These are phyloP conservation scores for Melolontha melolontha DNA, from an alignment of 2,888 invertebrate species.

Conservation along the genomic window DNA sequence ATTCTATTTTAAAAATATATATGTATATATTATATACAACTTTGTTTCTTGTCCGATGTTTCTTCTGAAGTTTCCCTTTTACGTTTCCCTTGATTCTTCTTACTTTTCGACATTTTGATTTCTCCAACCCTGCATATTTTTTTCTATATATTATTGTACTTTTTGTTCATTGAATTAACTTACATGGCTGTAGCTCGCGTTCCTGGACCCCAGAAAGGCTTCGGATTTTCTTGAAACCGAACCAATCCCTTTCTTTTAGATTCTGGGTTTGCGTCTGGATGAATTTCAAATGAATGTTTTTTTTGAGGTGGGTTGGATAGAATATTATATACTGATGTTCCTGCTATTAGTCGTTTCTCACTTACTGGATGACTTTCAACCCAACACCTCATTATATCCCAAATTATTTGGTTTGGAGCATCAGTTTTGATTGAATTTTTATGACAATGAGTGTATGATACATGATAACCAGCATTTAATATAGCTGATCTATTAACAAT, in stretches of 20 bases:
- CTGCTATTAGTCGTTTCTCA: conserved; percentile 69
- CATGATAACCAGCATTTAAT: conserved; percentile 88
- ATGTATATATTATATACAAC: conserved; percentile 6
- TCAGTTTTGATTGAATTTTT: conserved; percentile 92
- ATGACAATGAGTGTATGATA: conserved; percentile 92
- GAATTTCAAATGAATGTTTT: conserved; percentile 68
- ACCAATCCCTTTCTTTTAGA: conserved; percentile 80
- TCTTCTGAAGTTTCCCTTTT: conserved; percentile 59
- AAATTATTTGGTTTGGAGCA: conserved; percentile 86
- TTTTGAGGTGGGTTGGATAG: conserved; percentile 68
- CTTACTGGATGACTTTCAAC: conserved; percentile 76
- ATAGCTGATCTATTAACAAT: conserved; percentile 82
- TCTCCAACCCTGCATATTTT: conserved; percentile 69
- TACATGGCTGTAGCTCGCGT: conserved; percentile 82
- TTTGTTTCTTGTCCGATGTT: conserved; percentile 1
- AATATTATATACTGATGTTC: conserved; percentile 69
- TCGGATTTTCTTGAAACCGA: conserved; percentile 89
- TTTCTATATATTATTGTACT: conserved; percentile 7
- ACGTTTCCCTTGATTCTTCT: conserved; percentile 77
- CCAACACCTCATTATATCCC: conserved; percentile 94
- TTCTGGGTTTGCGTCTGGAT: conserved; percentile 82
- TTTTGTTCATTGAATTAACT: conserved; percentile 46
- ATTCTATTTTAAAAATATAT: neutral
- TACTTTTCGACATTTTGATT: conserved; percentile 72
- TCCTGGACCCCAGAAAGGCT: conserved; percentile 93